phyloP scores from a whole-genome alignment of 2,113 vertebrate genomes.

The Bufo bufo region DNA sequence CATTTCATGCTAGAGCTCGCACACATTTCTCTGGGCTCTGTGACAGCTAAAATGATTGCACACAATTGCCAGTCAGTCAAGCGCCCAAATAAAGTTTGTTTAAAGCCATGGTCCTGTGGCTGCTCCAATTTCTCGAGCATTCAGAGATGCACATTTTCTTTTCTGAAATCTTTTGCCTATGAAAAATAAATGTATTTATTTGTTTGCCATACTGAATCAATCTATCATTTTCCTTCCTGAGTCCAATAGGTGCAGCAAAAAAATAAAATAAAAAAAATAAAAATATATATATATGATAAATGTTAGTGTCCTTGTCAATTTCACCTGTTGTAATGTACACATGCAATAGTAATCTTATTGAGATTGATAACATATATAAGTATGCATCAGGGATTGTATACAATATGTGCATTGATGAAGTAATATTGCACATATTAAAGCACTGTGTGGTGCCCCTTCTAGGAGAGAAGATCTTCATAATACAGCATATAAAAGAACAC shows the following conservation, averaged over 20 bases:
- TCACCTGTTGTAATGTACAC: background rate
- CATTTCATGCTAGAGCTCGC: constrained; percentile 87
- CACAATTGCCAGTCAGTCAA: constrained; percentile 82
- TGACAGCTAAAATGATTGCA: constrained; percentile 91
- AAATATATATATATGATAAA: background rate
- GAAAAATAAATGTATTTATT: constrained; percentile 57
- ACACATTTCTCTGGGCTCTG: constrained; percentile 75
- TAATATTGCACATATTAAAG: too few species aligned
- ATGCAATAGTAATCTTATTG: background rate
- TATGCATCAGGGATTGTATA: background rate
- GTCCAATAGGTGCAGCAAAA: background rate
- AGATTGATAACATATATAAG: background rate
- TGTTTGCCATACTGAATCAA: constrained; percentile 31
- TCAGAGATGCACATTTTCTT: constrained; percentile 65
- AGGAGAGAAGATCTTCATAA: too few species aligned
- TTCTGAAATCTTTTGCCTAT: constrained; percentile 59
- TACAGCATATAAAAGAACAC: too few species aligned
- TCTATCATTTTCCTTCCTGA: constrained; percentile 38
- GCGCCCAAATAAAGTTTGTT: constrained; percentile 85
- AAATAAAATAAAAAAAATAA: background rate
- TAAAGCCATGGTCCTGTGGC: constrained; percentile 78
- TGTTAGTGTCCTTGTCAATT: constrained; percentile 10
- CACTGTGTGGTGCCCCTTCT: too few species aligned
- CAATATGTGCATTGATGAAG: too few species aligned
- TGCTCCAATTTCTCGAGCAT: constrained; percentile 77